Evolutionary conservation across 2,888 invertebrate species (phyloP).

Genomic region (Coenonympha glycerion): DNA sequence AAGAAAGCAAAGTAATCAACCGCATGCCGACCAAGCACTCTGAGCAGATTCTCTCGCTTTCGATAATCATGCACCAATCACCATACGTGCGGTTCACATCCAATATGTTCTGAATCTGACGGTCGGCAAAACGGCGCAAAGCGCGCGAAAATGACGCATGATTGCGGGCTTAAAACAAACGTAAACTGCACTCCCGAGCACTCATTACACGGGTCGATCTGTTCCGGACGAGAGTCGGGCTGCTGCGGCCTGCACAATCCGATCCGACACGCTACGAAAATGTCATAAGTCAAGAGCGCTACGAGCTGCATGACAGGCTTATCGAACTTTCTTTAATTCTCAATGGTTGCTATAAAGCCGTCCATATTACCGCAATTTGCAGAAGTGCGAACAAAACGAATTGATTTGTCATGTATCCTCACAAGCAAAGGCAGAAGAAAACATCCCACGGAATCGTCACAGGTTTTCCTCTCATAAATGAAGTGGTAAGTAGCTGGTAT

Average conservation of each 20-base stretch:
- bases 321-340: slow-evolving; percentile 17
- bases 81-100: slow-evolving; percentile 39
- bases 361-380: slow-evolving; percentile 3
- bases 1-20: slow-evolving; percentile 9
- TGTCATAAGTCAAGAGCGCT: slow-evolving; percentile 33
- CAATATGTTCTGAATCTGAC: slow-evolving; percentile 35
- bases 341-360: slow-evolving; percentile 15
- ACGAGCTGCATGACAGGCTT: slow-evolving; percentile 15
- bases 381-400: slow-evolving; percentile 17
- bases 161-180: slow-evolving; percentile 63
- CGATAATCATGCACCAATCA: slow-evolving; percentile 43
- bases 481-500: too few species aligned
- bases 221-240: slow-evolving; percentile 33
- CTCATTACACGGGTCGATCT: slow-evolving; percentile 41
- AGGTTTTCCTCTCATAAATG: too few species aligned
- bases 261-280: slow-evolving; percentile 33
- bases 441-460: too few species aligned
- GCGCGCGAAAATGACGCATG: slow-evolving; percentile 61
- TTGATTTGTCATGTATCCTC: slow-evolving; percentile 14
- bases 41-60: slow-evolving; percentile 43
- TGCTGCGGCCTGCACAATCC: slow-evolving; percentile 32
- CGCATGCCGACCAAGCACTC: not conserved
- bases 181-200: slow-evolving; percentile 43
- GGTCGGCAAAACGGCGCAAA: slow-evolving; percentile 54
- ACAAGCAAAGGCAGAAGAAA: not conserved